These are phyloP conservation scores for Acronicta alni DNA, from an alignment of 2,888 invertebrate genomes.

Conservation along the genomic window DNA sequence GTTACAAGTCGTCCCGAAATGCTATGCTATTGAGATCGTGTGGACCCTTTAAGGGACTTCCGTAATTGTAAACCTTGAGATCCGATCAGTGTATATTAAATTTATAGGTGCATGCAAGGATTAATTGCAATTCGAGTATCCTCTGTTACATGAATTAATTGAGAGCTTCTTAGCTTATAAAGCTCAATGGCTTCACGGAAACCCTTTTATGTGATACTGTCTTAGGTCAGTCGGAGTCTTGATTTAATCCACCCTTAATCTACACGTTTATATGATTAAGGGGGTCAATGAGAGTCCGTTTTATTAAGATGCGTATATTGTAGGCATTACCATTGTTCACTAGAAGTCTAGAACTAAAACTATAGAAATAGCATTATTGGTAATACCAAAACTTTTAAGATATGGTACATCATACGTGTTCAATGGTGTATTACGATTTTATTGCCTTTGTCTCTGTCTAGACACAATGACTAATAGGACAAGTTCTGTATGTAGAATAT, in stretches of 20 bases:
- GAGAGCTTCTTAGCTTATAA: not conserved
- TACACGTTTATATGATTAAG: no score
- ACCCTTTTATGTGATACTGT: not conserved
- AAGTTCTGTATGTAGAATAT: conserved; percentile 16
- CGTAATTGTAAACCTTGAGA: conserved; percentile 47
- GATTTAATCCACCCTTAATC: conserved; percentile 10
- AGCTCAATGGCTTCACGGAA: conserved; percentile 5
- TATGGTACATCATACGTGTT: not conserved
- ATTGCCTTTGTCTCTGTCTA: conserved; percentile 25
- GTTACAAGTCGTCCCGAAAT: conserved; percentile 60
- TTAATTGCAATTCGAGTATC: conserved; percentile 21
- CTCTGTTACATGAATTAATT: conserved; percentile 7
- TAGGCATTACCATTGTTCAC: not conserved
- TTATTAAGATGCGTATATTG: no score
- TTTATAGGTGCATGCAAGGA: conserved; percentile 17
- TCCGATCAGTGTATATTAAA: conserved; percentile 35
- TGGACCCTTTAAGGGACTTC: conserved; percentile 56
- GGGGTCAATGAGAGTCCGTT: no score
- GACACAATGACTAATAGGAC: conserved; percentile 21
- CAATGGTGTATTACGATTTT: conserved; percentile 12
- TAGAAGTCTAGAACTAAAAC: not conserved
- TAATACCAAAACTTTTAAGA: conserved; percentile 1
- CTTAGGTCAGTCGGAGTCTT: not conserved
- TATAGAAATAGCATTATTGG: no score
- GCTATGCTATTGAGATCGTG: conserved; percentile 26